These are phyloP conservation scores for Brachypalpus laphriformis DNA, from an alignment of 2,888 invertebrate species.

Conservation along the genomic window DNA sequence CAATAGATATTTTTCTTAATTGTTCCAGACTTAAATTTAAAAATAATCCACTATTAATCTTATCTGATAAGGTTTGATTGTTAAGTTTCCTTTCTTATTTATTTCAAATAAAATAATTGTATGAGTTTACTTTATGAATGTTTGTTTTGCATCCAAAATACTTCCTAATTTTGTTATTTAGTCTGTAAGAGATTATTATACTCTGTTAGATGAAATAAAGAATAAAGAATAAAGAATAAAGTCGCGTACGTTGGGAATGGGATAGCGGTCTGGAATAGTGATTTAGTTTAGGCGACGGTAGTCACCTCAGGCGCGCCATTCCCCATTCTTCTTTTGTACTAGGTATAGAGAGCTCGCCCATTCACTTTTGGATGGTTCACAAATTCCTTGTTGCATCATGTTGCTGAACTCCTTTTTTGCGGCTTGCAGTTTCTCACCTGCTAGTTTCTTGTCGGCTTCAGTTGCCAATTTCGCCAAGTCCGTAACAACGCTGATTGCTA, in stretches of 20 bases:
- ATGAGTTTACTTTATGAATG: no score
- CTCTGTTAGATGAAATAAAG: no score
- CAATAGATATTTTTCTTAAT: no score
- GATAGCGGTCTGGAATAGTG: not conserved
- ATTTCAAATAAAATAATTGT: no score
- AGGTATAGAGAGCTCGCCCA: not conserved
- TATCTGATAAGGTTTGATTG: no score
- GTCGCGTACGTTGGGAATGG: not conserved
- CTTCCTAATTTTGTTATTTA: no score
- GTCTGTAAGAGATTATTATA: no score
- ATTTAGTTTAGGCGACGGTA: not conserved
- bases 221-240: no score
- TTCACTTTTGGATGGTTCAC: conserved; percentile 7
- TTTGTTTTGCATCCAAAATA: no score
- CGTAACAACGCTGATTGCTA: not conserved
- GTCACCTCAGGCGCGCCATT: not conserved
- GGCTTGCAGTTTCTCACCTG: not conserved
- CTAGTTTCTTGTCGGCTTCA: conserved; percentile 26
- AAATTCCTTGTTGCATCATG: conserved; percentile 19
- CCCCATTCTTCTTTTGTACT: not conserved
- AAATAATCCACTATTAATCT: no score
- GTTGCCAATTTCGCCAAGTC: conserved; percentile 17
- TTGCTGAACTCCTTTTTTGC: not conserved
- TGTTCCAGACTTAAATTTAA: no score
- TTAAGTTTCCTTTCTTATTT: no score